Evolutionary conservation across 2,888 invertebrate species (phyloP).

Genomic region (Drosophila formosana): DNA sequence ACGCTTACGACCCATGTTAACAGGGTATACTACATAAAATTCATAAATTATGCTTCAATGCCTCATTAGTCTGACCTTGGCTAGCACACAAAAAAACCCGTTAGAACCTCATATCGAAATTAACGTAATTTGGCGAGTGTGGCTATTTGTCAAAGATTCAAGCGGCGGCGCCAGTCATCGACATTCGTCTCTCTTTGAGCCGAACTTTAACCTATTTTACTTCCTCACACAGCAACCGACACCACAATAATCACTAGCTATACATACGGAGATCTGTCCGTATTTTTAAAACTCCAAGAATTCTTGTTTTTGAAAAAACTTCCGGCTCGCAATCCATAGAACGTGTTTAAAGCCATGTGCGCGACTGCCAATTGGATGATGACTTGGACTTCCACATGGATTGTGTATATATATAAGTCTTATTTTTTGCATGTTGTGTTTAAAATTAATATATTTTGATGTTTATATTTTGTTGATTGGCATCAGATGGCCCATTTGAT

Average conservation of each 20-base stretch:
- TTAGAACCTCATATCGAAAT: constrained; percentile 56
- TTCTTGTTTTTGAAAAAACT: constrained; percentile 65
- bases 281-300: constrained; percentile 28
- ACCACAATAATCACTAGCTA: constrained; percentile 18
- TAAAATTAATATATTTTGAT: constrained; percentile 20
- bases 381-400: constrained; percentile 29
- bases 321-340: constrained; percentile 56
- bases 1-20: background rate
- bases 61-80: constrained; percentile 57
- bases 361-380: constrained; percentile 38
- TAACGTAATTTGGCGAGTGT: constrained; percentile 53
- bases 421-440: constrained; percentile 17
- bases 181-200: constrained; percentile 10
- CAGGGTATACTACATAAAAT: constrained; percentile 8
- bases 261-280: background rate
- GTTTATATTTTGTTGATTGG: constrained; percentile 16
- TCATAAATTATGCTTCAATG: constrained; percentile 37
- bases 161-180: constrained; percentile 53
- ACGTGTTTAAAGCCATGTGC: constrained; percentile 74
- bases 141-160: constrained; percentile 53
- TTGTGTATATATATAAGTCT: background rate
- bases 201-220: constrained; percentile 81
- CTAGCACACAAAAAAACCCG: constrained; percentile 51
- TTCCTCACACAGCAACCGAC: constrained; percentile 62
- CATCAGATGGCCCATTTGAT: constrained; percentile 59